Conservation (phyloP, 2,888 invertebrate genomes). For the Fragum sueziense region DNA sequence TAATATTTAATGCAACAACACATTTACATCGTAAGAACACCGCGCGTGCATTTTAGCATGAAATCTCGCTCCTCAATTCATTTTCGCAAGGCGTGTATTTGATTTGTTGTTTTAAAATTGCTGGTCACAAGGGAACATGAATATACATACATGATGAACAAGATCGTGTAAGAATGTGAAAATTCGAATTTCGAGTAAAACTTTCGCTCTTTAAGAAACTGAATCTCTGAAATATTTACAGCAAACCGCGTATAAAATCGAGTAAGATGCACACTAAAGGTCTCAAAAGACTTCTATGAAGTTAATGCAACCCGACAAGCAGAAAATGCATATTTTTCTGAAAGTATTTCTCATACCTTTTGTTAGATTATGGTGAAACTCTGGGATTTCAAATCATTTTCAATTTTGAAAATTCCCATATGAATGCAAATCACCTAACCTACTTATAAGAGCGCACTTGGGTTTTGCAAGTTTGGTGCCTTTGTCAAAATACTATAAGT, state of each 20-base stretch:
- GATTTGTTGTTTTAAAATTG: constrained; percentile 14
- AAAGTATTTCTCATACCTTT: constrained; percentile 10
- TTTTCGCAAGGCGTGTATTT: background rate
- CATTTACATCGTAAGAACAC: constrained; percentile 10
- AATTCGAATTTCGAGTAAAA: background rate
- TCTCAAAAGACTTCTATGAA: constrained; percentile 9
- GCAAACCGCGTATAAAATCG: background rate
- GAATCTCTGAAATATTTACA: constrained; percentile 5
- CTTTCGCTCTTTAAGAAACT: background rate
- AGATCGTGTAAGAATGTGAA: constrained; percentile 7
- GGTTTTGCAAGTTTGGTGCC: no score
- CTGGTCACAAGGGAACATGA: background rate
- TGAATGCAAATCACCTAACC: background rate
- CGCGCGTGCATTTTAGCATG: constrained; percentile 6
- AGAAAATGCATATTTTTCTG: constrained; percentile 17
- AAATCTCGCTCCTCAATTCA: background rate
- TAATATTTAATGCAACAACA: constrained; percentile 21
- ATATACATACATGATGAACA: constrained; percentile 5
- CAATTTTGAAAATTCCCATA: background rate
- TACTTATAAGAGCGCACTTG: no score
- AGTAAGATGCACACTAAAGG: background rate
- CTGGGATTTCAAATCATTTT: background rate
- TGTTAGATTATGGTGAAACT: background rate
- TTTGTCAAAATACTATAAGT: no score
- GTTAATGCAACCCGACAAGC: background rate